phyloP scores from a whole-genome alignment of 2,113 vertebrate species.

The Phrynosoma blainvillii region DNA sequence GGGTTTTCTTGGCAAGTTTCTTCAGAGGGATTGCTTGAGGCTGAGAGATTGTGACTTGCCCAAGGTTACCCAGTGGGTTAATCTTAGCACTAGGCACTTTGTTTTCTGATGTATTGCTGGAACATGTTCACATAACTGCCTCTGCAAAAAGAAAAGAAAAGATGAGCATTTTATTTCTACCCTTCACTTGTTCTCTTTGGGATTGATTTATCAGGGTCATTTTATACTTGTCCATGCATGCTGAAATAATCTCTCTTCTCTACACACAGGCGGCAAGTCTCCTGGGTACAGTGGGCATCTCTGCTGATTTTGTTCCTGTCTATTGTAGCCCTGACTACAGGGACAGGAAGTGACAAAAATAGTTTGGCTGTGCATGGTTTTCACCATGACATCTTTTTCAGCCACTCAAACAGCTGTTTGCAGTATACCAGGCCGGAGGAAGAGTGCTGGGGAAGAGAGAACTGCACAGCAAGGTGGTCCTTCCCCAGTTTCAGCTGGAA shows the following conservation, averaged over 20 bases:
- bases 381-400: slow-evolving; percentile 80
- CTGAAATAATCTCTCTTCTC: slow-evolving; percentile 59
- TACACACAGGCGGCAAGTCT: slow-evolving; percentile 85
- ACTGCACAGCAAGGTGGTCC: slow-evolving; percentile 61
- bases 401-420: slow-evolving; percentile 89
- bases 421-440: slow-evolving; percentile 74
- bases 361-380: slow-evolving; percentile 77
- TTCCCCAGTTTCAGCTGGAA: slow-evolving; percentile 83
- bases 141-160: neutral
- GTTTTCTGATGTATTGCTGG: neutral
- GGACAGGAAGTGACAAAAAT: slow-evolving; percentile 80
- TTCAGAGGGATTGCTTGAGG: too few species aligned
- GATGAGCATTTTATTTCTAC: neutral
- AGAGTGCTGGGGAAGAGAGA: slow-evolving; percentile 67
- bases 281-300: slow-evolving; percentile 94
- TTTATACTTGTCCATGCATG: neutral
- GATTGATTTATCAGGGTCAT: neutral
- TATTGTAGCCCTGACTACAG: slow-evolving; percentile 87
- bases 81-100: neutral
- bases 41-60: neutral
- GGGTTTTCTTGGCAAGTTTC: too few species aligned
- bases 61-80: neutral
- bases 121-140: neutral
- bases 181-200: slow-evolving; percentile 28
- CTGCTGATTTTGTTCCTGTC: slow-evolving; percentile 91